Conservation (phyloP, 2,797 vertebrate genomes). For the Phoebastria nigripes region DNA sequence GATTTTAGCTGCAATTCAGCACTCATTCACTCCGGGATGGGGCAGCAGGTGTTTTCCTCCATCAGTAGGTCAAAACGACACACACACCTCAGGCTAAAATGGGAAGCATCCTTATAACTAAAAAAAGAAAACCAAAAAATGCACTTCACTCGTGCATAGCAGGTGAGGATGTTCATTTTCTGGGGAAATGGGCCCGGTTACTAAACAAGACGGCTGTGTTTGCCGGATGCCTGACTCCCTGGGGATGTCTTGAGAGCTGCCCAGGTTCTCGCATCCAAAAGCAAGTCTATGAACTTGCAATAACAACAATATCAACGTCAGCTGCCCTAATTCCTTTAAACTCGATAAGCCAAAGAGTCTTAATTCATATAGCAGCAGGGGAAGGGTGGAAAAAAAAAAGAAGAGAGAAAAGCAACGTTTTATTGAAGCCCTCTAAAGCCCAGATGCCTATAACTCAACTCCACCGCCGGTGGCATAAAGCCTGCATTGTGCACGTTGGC, state of each 20-base stretch:
- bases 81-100: neutral
- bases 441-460: conserved; percentile 32
- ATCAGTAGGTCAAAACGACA: neutral
- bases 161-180: neutral
- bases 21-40: fast-evolving
- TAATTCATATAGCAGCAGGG: conserved; percentile 51
- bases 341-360: conserved; percentile 12
- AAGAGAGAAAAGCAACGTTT: neutral
- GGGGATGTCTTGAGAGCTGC: neutral
- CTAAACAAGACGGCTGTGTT: neutral
- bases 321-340: conserved; percentile 21
- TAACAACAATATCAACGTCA: neutral
- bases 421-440: conserved; percentile 16
- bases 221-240: neutral
- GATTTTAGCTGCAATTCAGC: neutral
- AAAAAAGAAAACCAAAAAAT: neutral
- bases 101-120: neutral
- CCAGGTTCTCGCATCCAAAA: neutral
- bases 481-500: conserved; percentile 64
- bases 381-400: neutral
- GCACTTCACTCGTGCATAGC: neutral
- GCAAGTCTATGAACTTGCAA: neutral
- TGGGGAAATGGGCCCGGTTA: neutral
- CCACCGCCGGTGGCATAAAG: conserved; percentile 52
- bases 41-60: neutral